Base-by-base conservation (phyloP, 2,888 invertebrate species). In the Amblyteles armatorius region DNA sequence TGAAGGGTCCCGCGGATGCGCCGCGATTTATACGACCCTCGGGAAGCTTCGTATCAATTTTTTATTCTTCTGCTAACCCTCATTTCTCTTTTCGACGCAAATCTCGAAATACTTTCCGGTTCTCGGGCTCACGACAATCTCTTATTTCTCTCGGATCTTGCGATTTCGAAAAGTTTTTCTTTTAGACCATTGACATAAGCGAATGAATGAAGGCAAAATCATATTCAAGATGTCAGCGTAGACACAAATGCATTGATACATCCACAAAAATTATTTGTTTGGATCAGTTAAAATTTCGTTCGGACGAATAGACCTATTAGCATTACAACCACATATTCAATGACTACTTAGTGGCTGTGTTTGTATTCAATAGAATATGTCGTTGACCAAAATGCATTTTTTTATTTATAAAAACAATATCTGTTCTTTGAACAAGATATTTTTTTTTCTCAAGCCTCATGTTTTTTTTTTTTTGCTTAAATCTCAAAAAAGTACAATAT, bases 1-100 rank as follows among this genome's bases (percentile, higher is more conserved):
- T 33, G 69, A 13, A 44, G 29, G 19, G 48, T 68, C 50, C 57
- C 44, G 19, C 40, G 69, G 40, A 68, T 36, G 44, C 68, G 50
- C 40, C 55, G 26, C 57, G 55, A 80, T 76, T 76, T 76, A 72
- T 77, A 44, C 33, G 50, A 16, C 52, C 57, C 52, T 22, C 55
- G 63, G 57, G 40, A 50, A 16, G 11, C 60, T 60, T 68, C 60
- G 40, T 33, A 33, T 29, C 60, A 52, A 50, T 50, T 83, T 33
- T 60, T 73, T 69, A 52, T 40, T 50, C 60, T 40, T 48, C 48
- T 16, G 33, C 48, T 50, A 33, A 40, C 67, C 68, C 36, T 69
- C 44, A 29, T 73, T 13, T 40, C n/a, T 72, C 72, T 80, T 63
- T 63, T 73, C 36, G 71, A 22, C 36, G 50, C 36, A 33, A 65